phyloP scores from a whole-genome alignment of 2,113 vertebrate genomes.

The Loxodonta africana region DNA sequence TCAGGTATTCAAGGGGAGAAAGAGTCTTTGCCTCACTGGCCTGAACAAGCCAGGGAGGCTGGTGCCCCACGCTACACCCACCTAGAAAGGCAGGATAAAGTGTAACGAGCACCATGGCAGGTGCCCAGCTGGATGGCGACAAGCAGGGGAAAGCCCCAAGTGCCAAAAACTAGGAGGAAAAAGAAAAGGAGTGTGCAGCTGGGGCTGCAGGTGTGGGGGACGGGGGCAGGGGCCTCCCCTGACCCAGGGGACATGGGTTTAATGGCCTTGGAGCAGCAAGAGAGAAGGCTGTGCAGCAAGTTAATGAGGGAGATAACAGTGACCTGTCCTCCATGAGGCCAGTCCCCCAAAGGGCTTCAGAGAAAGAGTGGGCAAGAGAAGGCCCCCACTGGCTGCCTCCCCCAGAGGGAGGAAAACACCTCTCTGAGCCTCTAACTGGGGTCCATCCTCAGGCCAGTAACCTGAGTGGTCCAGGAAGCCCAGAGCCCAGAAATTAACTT shows the following conservation, averaged over 20 bases:
- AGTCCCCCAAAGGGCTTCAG: not conserved
- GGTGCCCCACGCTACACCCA: fast-evolving
- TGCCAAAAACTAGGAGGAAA: not conserved
- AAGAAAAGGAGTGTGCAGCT: not conserved
- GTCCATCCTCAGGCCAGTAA: fast-evolving
- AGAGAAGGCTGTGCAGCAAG: fast-evolving
- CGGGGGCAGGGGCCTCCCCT: fast-evolving
- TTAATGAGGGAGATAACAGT: fast-evolving
- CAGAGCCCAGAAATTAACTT: fast-evolving
- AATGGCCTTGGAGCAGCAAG: fast-evolving
- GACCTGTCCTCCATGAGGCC: fast-evolving
- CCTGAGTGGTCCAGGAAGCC: too few species aligned
- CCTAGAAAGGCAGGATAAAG: not conserved
- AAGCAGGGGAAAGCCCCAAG: not conserved
- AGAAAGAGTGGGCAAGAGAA: not conserved
- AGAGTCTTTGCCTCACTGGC: not conserved
- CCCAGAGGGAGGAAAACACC: not conserved
- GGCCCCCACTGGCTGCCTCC: fast-evolving
- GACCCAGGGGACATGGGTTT: fast-evolving
- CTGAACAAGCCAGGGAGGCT: not conserved
- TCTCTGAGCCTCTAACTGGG: not conserved
- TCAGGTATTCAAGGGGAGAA: fast-evolving
- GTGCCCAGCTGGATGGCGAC: too few species aligned
- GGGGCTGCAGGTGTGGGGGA: too few species aligned
- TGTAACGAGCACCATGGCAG: not conserved